Evolutionary conservation across 2,113 vertebrate species (phyloP).

Genomic region (Nycticebus coucang): DNA sequence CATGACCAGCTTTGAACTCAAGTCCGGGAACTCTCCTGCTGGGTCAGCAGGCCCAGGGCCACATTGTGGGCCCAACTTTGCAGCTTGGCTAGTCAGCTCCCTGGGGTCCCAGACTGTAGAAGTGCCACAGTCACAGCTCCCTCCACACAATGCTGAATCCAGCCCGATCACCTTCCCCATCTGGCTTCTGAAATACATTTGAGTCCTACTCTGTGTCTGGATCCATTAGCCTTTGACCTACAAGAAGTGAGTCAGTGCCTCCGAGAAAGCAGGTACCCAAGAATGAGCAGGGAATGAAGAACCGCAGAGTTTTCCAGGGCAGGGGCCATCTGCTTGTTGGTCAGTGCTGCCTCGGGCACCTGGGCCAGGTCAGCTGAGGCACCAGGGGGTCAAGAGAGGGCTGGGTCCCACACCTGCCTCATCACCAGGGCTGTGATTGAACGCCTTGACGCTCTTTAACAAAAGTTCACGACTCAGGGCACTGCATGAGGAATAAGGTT

Average conservation of each 20-base stretch:
- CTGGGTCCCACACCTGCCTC: not conserved
- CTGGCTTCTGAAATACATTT: not conserved
- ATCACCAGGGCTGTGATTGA: not conserved
- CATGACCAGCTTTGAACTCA: not conserved
- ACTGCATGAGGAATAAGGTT: slow-evolving; percentile 34
- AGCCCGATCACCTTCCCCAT: too few relatives aligned
- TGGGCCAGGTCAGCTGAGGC: not conserved
- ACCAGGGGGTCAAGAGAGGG: not conserved
- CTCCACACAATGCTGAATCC: not conserved
- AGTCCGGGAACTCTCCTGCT: not conserved
- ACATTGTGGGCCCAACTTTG: not conserved
- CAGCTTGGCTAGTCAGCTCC: not conserved
- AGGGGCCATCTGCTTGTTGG: not conserved
- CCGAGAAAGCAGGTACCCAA: not conserved
- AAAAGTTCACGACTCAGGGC: slow-evolving; percentile 18
- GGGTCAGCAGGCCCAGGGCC: not conserved
- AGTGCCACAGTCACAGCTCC: not conserved
- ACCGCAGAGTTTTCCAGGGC: not conserved
- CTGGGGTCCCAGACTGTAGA: not conserved
- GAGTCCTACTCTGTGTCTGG: not conserved
- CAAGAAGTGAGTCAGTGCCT: not conserved
- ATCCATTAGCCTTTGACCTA: not conserved
- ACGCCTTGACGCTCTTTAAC: slow-evolving; percentile 49
- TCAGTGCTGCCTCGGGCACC: not conserved
- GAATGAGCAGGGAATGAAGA: not conserved